Percentiles rank a stretch among this genome's conserved stretches.
phyloP scores from a whole-genome alignment of 2,888 invertebrate species.

The Tipula lateralis region DNA sequence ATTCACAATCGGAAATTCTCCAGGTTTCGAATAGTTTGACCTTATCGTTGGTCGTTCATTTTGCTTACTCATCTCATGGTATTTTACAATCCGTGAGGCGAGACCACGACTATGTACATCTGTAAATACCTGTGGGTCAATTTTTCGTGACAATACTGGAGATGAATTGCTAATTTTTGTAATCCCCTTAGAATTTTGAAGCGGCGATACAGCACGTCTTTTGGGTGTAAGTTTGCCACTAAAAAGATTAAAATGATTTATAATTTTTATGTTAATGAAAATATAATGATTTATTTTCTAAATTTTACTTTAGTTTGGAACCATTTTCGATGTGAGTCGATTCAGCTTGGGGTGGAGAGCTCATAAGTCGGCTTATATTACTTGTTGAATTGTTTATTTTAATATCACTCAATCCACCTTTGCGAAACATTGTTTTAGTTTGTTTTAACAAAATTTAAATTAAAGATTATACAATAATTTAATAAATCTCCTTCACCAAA shows the following conservation, averaged over 20 bases:
- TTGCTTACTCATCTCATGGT: conserved; percentile 42
- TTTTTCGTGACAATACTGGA: neutral
- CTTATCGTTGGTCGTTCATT: neutral
- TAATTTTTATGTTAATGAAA: neutral
- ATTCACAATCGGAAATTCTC: conserved; percentile 52
- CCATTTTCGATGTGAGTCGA: neutral
- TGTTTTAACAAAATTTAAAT: neutral
- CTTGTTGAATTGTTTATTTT: neutral
- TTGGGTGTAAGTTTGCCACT: neutral
- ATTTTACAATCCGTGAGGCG: conserved; percentile 51
- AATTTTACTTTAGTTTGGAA: neutral
- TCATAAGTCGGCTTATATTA: neutral
- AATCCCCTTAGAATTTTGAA: neutral
- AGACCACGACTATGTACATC: conserved; percentile 54
- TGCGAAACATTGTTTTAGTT: neutral
- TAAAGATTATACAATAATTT: neutral
- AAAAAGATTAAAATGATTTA: neutral
- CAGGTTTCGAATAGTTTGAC: conserved; percentile 40
- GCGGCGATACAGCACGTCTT: neutral
- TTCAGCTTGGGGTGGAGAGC: neutral
- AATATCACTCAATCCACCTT: neutral
- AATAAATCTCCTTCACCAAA: neutral
- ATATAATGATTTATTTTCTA: no score
- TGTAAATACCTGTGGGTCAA: conserved; percentile 42
- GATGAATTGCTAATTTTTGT: neutral